Percentiles rank a stretch among this genome's conserved stretches.
phyloP scores from a whole-genome alignment of 2,888 invertebrate species.

The Fragum whitleyi region DNA sequence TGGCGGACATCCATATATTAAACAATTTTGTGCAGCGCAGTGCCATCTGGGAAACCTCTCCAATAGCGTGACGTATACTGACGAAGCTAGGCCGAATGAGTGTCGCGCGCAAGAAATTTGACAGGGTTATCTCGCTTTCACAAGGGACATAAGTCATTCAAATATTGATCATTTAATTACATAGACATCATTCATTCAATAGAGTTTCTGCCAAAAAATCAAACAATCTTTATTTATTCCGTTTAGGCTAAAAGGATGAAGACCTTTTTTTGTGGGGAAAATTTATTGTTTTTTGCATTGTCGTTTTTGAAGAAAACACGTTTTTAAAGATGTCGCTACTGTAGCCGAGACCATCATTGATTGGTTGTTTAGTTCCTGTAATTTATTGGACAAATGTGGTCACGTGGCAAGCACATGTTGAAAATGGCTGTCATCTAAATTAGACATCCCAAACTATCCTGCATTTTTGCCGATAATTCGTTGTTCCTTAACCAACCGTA shows the following conservation, averaged over 20 bases:
- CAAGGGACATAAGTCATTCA: conserved; percentile 54
- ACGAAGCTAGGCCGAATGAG: conserved; percentile 70
- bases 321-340: background rate
- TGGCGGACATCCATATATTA: conserved; percentile 86
- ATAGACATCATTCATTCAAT: too few relatives aligned
- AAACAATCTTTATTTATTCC: too few relatives aligned
- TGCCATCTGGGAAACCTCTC: conserved; percentile 83
- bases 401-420: conserved; percentile 30
- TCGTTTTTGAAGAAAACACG: too few relatives aligned
- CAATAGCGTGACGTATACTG: conserved; percentile 82
- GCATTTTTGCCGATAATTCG: too few relatives aligned
- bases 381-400: conserved; percentile 6
- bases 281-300: too few relatives aligned
- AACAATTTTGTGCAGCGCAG: conserved; percentile 77
- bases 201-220: too few relatives aligned
- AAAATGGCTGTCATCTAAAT: conserved; percentile 32
- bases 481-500: too few relatives aligned
- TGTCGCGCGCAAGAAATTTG: conserved; percentile 57
- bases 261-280: too few relatives aligned
- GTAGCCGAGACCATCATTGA: background rate
- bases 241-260: too few relatives aligned
- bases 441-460: too few relatives aligned
- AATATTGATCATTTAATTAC: background rate
- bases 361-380: conserved; percentile 9
- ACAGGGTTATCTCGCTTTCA: conserved; percentile 35